phyloP scores from a whole-genome alignment of 2,113 vertebrate genomes.

The Oxyruncus cristatus region DNA sequence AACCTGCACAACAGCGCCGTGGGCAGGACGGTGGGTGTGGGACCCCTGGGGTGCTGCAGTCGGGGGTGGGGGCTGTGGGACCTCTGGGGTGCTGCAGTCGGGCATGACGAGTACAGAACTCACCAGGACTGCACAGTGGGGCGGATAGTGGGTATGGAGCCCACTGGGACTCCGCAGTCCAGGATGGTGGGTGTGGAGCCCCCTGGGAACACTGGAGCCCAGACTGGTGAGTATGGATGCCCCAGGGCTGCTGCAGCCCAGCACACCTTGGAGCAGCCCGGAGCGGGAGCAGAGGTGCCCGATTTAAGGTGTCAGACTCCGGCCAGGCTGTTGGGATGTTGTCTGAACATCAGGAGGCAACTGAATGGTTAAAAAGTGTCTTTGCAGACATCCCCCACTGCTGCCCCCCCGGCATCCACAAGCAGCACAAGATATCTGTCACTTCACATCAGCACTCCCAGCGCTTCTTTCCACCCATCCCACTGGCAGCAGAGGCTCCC shows the following conservation, averaged over 20 bases:
- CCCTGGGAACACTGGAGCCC: neutral
- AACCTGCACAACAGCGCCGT: constrained; percentile 76
- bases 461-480: neutral
- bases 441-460: neutral
- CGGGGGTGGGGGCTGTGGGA: too few relatives aligned
- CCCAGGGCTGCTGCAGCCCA: neutral
- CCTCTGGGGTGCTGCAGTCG: neutral
- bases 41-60: too few relatives aligned
- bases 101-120: neutral
- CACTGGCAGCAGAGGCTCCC: neutral
- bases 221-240: neutral
- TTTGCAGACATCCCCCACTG: neutral
- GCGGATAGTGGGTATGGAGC: neutral
- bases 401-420: neutral
- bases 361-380: neutral
- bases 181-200: neutral
- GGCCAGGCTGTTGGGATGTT: neutral
- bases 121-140: neutral
- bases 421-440: neutral
- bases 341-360: neutral
- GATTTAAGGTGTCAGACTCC: rapidly evolving
- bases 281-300: neutral
- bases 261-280: neutral
- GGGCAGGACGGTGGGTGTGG: constrained; percentile 52
- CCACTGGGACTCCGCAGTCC: neutral